Conservation (phyloP, 1,140 invertebrate species). For the Aplysia californica region DNA sequence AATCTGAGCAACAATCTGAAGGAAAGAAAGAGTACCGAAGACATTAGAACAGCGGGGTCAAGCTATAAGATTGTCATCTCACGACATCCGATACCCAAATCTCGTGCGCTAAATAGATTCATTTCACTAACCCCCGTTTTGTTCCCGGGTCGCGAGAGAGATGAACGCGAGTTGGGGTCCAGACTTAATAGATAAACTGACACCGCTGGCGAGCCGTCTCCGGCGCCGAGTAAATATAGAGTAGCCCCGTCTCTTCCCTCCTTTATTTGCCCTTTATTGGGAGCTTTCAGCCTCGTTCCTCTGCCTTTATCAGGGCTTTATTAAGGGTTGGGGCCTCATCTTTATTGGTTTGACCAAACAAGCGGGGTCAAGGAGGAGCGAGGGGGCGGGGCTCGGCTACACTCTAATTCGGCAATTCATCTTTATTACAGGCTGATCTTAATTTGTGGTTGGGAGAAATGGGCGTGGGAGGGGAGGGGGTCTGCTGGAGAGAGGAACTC, state of each 20-base stretch:
- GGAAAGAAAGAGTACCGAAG: too few species aligned
- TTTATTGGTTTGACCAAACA: constrained; percentile 26
- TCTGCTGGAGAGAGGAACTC: constrained; percentile 15
- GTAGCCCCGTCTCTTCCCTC: neutral
- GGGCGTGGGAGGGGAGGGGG: constrained; percentile 5
- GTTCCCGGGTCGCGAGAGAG: neutral
- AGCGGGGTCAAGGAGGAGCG: constrained; percentile 14
- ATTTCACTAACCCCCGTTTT: constrained; percentile 27
- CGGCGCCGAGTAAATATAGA: constrained; percentile 18
- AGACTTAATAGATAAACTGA: constrained; percentile 21
- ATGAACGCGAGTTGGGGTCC: neutral
- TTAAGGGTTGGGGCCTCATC: neutral
- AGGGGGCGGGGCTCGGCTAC: constrained; percentile 3
- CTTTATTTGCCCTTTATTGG: constrained; percentile 13
- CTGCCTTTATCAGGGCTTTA: constrained; percentile 16
- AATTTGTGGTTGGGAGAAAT: constrained; percentile 19
- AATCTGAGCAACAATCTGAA: too few species aligned
- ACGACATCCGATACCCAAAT: too few species aligned
- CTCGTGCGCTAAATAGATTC: constrained; percentile 12
- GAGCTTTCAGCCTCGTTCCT: neutral
- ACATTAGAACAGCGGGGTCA: too few species aligned
- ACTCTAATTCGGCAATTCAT: constrained; percentile 27
- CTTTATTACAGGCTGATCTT: constrained; percentile 26
- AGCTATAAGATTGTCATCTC: too few species aligned
- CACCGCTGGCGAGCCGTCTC: neutral